phyloP scores from a whole-genome alignment of 1,140 invertebrate species.

The Epicauta chinensis region DNA sequence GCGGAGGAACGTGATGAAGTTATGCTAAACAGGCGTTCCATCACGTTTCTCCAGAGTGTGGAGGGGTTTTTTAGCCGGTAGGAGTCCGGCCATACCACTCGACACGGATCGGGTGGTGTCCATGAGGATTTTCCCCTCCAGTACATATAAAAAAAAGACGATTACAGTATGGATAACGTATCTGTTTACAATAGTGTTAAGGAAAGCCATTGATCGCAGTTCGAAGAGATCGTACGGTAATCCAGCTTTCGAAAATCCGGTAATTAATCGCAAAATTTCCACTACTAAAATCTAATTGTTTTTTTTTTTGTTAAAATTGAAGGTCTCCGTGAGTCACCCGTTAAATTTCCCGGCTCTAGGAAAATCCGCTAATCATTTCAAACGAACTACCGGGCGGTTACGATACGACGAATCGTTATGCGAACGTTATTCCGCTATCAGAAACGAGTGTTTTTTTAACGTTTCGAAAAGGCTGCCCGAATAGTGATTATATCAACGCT shows the following conservation, averaged over 20 bases:
- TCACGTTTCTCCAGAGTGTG: no score
- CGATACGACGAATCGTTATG: slow-evolving; percentile 88
- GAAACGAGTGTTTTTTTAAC: slow-evolving; percentile 76
- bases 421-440: slow-evolving; percentile 87
- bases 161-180: slow-evolving; percentile 84
- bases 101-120: no score
- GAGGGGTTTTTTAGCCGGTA: no score
- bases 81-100: no score
- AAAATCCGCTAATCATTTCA: slow-evolving; percentile 65
- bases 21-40: no score
- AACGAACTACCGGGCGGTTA: slow-evolving; percentile 80
- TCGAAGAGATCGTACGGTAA: slow-evolving; percentile 89
- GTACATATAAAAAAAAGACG: no score
- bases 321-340: slow-evolving; percentile 54
- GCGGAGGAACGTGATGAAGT: no score
- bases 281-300: neutral
- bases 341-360: slow-evolving; percentile 68
- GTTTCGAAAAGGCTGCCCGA: slow-evolving; percentile 61
- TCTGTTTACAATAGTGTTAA: slow-evolving; percentile 74
- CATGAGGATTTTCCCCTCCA: no score
- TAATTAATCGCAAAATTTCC: slow-evolving; percentile 36
- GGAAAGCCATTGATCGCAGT: slow-evolving; percentile 60
- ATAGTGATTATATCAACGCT: slow-evolving; percentile 88
- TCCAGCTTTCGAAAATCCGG: slow-evolving; percentile 86
- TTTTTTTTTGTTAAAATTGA: slow-evolving; percentile 50